Evolutionary conservation across 2,888 invertebrate genomes (phyloP).

Genomic region (Phaonia tiefii): DNA sequence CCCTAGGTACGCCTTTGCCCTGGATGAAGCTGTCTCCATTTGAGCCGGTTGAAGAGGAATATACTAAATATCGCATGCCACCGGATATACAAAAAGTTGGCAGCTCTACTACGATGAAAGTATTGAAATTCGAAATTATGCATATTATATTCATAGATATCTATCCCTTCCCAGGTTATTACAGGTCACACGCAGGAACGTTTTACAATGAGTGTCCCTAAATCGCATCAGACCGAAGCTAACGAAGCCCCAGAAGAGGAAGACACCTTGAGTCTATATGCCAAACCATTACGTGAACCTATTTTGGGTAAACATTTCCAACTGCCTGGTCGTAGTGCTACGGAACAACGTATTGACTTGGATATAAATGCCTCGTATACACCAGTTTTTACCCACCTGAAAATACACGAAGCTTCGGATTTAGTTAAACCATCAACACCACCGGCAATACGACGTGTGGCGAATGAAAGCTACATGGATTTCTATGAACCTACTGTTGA

Average conservation of each 20-base stretch:
- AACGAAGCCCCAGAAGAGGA: conserved; percentile 54
- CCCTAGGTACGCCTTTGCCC: conserved; percentile 86
- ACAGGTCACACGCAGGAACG: conserved; percentile 64
- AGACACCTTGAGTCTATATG: conserved; percentile 80
- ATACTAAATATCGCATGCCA: conserved; percentile 82
- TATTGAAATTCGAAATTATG: conserved; percentile 71
- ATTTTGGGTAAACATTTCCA: conserved; percentile 83
- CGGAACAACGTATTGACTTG: conserved; percentile 81
- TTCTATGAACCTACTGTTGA: conserved; percentile 68
- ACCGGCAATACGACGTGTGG: conserved; percentile 80
- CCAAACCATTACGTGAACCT: conserved; percentile 82
- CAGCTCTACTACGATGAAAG: conserved; percentile 89
- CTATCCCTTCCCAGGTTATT: conserved; percentile 58
- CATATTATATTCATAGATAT: conserved; percentile 1
- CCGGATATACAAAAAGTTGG: conserved; percentile 88
- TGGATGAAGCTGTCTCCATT: conserved; percentile 83
- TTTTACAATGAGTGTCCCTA: neutral
- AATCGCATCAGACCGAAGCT: conserved; percentile 22
- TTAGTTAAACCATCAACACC: conserved; percentile 83
- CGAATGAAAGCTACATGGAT: conserved; percentile 73
- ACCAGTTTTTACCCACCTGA: conserved; percentile 86
- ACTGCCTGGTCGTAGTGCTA: conserved; percentile 80
- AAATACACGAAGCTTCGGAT: conserved; percentile 83
- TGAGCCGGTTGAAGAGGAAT: conserved; percentile 79
- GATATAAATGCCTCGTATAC: conserved; percentile 85